Base-by-base conservation (phyloP, 2,113 vertebrate genomes). In the Mionectes macconnelli region DNA sequence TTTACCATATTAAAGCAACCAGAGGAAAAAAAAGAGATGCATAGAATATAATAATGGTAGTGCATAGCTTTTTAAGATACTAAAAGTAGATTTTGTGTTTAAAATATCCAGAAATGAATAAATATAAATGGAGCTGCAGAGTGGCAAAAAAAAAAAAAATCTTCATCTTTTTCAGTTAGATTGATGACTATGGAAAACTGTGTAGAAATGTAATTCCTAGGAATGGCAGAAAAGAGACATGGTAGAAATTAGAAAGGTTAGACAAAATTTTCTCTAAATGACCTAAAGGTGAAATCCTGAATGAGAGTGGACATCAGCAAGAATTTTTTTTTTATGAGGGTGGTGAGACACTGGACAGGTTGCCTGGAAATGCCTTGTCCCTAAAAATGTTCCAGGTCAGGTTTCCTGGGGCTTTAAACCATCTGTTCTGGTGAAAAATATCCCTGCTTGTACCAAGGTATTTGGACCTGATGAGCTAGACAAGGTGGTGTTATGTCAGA, bases 351-450 rank as follows among this genome's bases (percentile, higher is more conserved):
- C 2, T 70, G 44, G 25, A 40, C 7, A 64, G 5, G 39, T 30
- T 59, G 2, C 5, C 10, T 22, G 22, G 28, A 50, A 4, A 28
- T 49, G 6, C 6, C 2, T 1, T 5, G 1, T n/a, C 5, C 6
- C 3, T 60, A 30, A 49, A 56, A 47, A 2, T 18, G 6, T 40
- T 76, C 9, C 60, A 33, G 16, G 4, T 24, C 20, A 45, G 5
- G 6, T 9, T 69, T 31, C 21, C 33, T 7, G 9, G 4, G 8
- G 1, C 14, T 66, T 72, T 72, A 27, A 67, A 9, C 14, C 44
- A 33, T 16, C 31, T 55, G 12, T 16, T 69, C 16, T 49, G 28
- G 19, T 44, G 14, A 47, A 85, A 78, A 11, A 8, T 23, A 3
- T 33, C 5, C 12, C 39, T 69, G 8, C 23, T 12, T 6, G 53